phyloP scores from a whole-genome alignment of 2,797 vertebrate species.

The Nannoperca obscura region DNA sequence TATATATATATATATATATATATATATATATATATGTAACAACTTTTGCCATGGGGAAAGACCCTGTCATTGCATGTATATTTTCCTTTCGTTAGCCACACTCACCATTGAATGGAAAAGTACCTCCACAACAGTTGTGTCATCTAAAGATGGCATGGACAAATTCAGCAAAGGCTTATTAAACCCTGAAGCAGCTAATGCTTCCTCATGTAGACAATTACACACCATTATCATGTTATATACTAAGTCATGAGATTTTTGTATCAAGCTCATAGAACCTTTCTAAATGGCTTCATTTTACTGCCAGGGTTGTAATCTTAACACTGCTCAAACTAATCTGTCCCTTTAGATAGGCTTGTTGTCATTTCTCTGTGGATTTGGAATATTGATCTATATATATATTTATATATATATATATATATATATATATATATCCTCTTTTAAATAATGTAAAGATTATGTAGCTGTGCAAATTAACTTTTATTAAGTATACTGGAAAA shows the following conservation, averaged over 20 bases:
- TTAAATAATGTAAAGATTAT: conserved; percentile 37
- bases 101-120: conserved; percentile 34
- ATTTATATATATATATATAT: no score
- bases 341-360: conserved; percentile 43
- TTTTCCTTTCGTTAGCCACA: conserved; percentile 32
- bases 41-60: conserved; percentile 36
- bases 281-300: conserved; percentile 56
- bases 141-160: conserved; percentile 12
- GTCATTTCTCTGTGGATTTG: conserved; percentile 48
- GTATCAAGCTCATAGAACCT: conserved; percentile 62
- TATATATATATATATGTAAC: no score
- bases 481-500: conserved; percentile 40
- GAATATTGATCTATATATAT: conserved; percentile 51
- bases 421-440: conserved; percentile 48
- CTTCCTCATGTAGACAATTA: conserved; percentile 49
- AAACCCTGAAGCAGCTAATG: conserved; percentile 55
- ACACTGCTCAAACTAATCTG: conserved; percentile 36
- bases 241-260: conserved; percentile 57
- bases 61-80: conserved; percentile 25
- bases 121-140: conserved; percentile 34
- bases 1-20: no score
- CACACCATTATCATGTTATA: conserved; percentile 24
- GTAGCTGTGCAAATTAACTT: conserved; percentile 45
- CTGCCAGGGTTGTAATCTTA: conserved; percentile 60
- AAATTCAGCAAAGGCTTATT: conserved; percentile 46